Evolutionary conservation across 2,888 invertebrate genomes (phyloP), one percentile per base, ranked within the genome.

Genomic region (Eretmocerus hayati): DNA sequence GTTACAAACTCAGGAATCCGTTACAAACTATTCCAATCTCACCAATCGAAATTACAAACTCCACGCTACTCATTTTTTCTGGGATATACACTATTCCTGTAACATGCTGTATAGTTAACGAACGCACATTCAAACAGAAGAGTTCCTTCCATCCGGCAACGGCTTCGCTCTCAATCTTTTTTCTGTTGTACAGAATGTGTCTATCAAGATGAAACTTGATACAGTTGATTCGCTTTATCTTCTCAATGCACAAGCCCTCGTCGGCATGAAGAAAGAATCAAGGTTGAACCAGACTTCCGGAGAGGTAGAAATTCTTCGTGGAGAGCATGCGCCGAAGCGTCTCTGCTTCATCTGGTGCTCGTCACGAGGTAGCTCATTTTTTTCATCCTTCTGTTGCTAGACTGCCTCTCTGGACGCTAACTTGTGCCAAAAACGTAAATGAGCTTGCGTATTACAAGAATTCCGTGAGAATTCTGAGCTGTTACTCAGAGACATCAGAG

Each of bases 101-200:
- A n/a, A n/a, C n/a, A n/a, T n/a, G n/a, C n/a, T n/a, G n/a, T n/a
- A 97, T 66, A 85, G 88, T 60, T 88, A 91, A 55, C 79, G 94
- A 31, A 83, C 91, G 2, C 95, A 95, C 69, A 78, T 96, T 59
- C 92, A 91, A 67, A 87, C 85, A 26, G 92, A 94, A 67, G 91
- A 93, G 63, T 79, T 87, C 49, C 78, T 86, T 2, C 77, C 94
- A 1, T 90, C 93, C 11, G 88, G 91, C 5, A 95, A 97, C 71
- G 96, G 96, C 1, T 93, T 93, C 72, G 91, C 96, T 87, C 75
- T 96, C 60, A 99, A 97, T 75, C 73, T 96, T 16, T 80, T 95
- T 62, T 86, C 88, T 42, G 89, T 95, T 18, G 75, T 99, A 57
- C 96, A 96, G 69, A 82, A 88, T 71, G 76, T 99, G 19, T 87